Base-by-base conservation (phyloP, 2,888 invertebrate genomes). In the Eulithis testata region DNA sequence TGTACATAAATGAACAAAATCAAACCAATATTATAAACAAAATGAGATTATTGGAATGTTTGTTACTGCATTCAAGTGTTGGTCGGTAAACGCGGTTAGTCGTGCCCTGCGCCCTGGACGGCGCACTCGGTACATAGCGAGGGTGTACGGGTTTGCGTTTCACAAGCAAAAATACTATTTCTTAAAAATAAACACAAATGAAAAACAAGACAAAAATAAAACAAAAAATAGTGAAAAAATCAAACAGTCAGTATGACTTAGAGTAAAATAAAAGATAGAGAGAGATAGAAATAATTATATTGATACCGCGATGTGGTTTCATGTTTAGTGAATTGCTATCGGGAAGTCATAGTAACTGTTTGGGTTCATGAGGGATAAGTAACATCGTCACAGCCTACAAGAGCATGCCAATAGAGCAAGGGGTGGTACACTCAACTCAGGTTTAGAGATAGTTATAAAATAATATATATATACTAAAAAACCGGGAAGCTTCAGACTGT, bases 161-260 rank as follows among this genome's bases (percentile, higher is more conserved):
- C 90, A 90, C 92, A 93, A 93, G 93, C 93, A 91, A 91, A 85
- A 88, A 89, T 85, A 89, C 90, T 90, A 88, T 86, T 21, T 84
- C 83, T 82, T 83, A 83, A 87, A 84, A 82, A 75, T 83, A 83
- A 82, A 21, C 21, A 21, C 78, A 82, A 74, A 81, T 75, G 78
- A 2, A 80, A 83, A 79, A 82, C 80, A 83, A 76, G 80, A 76
- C 73, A 75, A 79, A 79, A 78, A 59, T 37, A 75, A 76, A 82
- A 79, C 21, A 83, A 80, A 75, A 75, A 77, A 77, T 79, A 77
- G 77, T 78, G 72, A 81, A 84, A 49, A 90, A 92, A 91, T 84
- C 93, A 93, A 93, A 93, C 93, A 93, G 93, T 92, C 93, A 93
- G 91, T 93, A 93, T 93, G 93, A 93, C 92, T 92, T 59, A 88